Conservation (phyloP, 1,140 invertebrate species). For the Pemphigus obesinymphae region DNA sequence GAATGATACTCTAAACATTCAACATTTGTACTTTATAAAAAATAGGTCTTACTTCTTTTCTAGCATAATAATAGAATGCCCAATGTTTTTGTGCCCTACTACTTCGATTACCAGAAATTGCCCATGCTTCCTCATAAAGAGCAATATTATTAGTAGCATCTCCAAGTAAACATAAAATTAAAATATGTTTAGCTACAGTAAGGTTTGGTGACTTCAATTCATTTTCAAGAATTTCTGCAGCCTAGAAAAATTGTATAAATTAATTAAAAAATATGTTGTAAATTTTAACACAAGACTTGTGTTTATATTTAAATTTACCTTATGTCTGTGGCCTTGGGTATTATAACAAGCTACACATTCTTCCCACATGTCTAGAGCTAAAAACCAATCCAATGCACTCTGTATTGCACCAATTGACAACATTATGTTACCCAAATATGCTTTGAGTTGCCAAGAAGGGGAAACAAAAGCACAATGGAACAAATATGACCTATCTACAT, state of each 20-base stretch:
- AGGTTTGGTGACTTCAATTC: background rate
- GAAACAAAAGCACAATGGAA: slow-evolving; percentile 56
- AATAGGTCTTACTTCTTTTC: slow-evolving; percentile 55
- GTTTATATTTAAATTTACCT: slow-evolving; percentile 54
- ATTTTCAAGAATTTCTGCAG: slow-evolving; percentile 21
- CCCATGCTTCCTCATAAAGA: slow-evolving; percentile 86
- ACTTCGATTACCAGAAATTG: slow-evolving; percentile 73
- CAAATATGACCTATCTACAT: slow-evolving; percentile 56
- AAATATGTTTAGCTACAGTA: background rate
- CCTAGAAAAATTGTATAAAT: background rate
- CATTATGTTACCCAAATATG: slow-evolving; percentile 72
- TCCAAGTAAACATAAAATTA: slow-evolving; percentile 71
- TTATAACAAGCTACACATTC: slow-evolving; percentile 89
- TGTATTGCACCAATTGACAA: slow-evolving; percentile 76
- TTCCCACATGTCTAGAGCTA: slow-evolving; percentile 81
- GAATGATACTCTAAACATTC: background rate
- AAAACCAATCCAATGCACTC: slow-evolving; percentile 78
- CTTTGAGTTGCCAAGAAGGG: slow-evolving; percentile 69
- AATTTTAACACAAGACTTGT: background rate
- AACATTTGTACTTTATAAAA: background rate
- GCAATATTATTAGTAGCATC: slow-evolving; percentile 66
- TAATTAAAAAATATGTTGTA: background rate
- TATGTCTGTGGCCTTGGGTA: slow-evolving; percentile 72
- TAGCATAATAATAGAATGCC: slow-evolving; percentile 72
- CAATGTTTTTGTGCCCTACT: slow-evolving; percentile 77